Conservation (phyloP, 2,797 vertebrate genomes). For the Sebastes steindachneri region DNA sequence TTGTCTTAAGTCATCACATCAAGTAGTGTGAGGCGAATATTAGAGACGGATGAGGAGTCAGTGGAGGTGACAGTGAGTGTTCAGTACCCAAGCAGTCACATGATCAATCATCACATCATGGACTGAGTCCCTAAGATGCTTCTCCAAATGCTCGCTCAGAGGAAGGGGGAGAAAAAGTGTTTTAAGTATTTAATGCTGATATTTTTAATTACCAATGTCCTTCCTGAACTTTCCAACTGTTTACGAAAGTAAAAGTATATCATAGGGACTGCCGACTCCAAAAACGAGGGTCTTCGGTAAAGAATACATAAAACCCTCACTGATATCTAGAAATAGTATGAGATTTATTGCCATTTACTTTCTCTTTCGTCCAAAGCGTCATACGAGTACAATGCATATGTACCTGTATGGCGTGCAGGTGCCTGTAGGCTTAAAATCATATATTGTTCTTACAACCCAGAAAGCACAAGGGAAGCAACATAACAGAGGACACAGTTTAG, state of each 20-base stretch:
- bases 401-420: neutral
- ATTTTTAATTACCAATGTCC: neutral
- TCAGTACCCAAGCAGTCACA: neutral
- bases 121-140: neutral
- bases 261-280: neutral
- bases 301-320: neutral
- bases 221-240: neutral
- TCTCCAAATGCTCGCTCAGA: neutral
- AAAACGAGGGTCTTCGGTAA: neutral
- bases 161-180: neutral
- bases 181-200: neutral
- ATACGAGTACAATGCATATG: neutral
- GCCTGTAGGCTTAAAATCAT: neutral
- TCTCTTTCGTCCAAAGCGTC: neutral
- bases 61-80: neutral
- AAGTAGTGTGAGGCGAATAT: neutral
- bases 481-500: neutral
- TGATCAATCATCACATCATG: neutral
- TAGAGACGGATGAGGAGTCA: neutral
- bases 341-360: neutral
- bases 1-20: slow-evolving; percentile 9
- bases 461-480: neutral
- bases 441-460: neutral
- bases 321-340: neutral
- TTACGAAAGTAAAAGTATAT: neutral